A percentile compares a stretch with the other conserved stretches of the same genome.
phyloP scores from a whole-genome alignment of 2,797 vertebrate species.

The Pelochelys cantorii region DNA sequence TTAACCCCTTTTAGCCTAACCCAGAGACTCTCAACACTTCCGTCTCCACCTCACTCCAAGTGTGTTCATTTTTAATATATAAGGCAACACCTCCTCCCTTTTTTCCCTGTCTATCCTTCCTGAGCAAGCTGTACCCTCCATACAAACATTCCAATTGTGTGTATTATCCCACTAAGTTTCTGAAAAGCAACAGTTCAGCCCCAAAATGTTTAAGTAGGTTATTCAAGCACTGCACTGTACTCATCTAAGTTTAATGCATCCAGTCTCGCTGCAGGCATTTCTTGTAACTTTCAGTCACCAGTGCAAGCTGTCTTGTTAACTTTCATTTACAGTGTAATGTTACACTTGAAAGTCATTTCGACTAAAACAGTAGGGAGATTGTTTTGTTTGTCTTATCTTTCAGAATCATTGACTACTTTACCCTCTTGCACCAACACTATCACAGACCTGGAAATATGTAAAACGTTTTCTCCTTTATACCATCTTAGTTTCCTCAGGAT shows the following conservation, averaged over 20 bases:
- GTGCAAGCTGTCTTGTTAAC: background rate
- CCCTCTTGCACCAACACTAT: background rate
- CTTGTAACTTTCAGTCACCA: background rate
- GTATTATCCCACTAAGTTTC: no score
- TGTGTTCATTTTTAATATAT: no score
- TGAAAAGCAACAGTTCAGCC: background rate
- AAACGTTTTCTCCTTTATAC: slow-evolving; percentile 9
- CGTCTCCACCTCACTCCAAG: no score
- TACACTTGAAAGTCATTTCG: background rate
- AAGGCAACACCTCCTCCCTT: no score
- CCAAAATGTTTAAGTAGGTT: background rate
- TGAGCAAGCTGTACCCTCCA: no score
- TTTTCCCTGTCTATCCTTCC: no score
- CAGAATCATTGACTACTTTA: slow-evolving; percentile 4
- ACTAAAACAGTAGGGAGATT: background rate
- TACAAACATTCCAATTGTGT: no score
- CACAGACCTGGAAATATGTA: background rate
- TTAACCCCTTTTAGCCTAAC: no score
- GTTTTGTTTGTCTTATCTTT: background rate
- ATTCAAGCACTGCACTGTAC: background rate
- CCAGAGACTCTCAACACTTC: no score
- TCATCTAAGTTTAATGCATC: background rate
- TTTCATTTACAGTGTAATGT: slow-evolving; percentile 13
- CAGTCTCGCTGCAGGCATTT: background rate
- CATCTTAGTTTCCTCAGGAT: background rate